Base-by-base conservation (phyloP, 2,888 invertebrate species). In the Tenthredo scrophulariae region DNA sequence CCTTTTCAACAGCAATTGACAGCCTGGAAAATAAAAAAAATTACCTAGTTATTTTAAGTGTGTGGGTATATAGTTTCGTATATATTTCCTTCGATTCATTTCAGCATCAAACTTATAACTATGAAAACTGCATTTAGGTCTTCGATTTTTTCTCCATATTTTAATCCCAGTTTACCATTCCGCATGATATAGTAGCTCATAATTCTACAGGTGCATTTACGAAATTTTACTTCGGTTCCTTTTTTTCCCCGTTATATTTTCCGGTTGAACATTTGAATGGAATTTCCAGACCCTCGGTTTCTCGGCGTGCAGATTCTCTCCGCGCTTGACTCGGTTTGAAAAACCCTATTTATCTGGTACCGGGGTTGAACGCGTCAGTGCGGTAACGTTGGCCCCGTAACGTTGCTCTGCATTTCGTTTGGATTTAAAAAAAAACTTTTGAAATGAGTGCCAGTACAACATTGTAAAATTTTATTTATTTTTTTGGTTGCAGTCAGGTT, bases 261-360 rank as follows among this genome's bases (percentile, higher is more conserved):
- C n/a, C 15, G 18, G 77, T 10, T 18, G 77, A 77, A 77, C 46
- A 33, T 50, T 54, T 26, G 54, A 29, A 54, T 77, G n/a, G 54
- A 77, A 77, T 54, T 40, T 77, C 50, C 54, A 29, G 15, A 74
- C 22, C 72, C 43, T 74, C 72, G 22, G 72, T 74, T 40, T 33
- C 77, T 0, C 26, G 37, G 75, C 26, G 75, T 75, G 26, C 15
- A 2, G 77, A 54, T 77, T 77, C 54, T 50, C 29, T 29, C 26
- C 77, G 54, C 77, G 46, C 50, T 77, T 50, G 29, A 54, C 77
- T 54, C 54, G 54, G 26, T 54, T 15, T 46, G 77, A 33, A 26
- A 77, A 77, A 77, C 10, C 50, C 50, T 77, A 77, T 77, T 77
- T 50, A 46, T 46, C 54, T 77, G n/a, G n/a, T n/a, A 77, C 54